These are phyloP conservation scores for Zhengitettix transpicula DNA, from an alignment of 2,888 invertebrate genomes.

Conservation along the genomic window DNA sequence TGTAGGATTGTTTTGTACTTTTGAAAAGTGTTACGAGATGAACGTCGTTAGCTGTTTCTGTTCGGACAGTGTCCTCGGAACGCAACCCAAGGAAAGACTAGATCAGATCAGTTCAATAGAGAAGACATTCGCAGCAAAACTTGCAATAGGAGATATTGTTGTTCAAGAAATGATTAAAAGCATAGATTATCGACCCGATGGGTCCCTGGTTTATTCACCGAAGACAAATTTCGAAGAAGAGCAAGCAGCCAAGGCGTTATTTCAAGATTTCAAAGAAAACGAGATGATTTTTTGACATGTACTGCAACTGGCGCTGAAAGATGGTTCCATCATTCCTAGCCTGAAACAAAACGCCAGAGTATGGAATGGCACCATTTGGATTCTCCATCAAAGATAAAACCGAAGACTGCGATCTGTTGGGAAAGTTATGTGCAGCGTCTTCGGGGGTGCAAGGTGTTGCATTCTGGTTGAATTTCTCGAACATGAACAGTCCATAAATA, in stretches of 20 bases:
- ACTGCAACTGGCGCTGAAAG: neutral
- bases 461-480: neutral
- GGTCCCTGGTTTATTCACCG: neutral
- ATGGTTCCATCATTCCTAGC: neutral
- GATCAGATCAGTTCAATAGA: too few species aligned
- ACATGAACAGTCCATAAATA: neutral
- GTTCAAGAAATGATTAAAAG: constrained; percentile 1
- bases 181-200: neutral
- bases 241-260: too few species aligned
- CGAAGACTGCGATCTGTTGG: neutral
- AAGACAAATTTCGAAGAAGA: neutral
- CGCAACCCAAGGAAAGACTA: too few species aligned
- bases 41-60: too few species aligned
- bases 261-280: neutral
- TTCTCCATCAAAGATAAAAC: neutral
- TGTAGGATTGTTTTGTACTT: too few species aligned
- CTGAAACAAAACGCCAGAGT: neutral
- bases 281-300: neutral
- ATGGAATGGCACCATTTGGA: constrained; percentile 1
- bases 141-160: neutral
- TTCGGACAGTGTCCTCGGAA: too few species aligned
- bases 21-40: too few species aligned
- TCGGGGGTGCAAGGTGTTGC: neutral
- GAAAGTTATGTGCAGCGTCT: neutral
- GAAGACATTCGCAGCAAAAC: neutral